phyloP scores from a whole-genome alignment of 2,113 vertebrate genomes.

The Poeciliopsis occidentalis region DNA sequence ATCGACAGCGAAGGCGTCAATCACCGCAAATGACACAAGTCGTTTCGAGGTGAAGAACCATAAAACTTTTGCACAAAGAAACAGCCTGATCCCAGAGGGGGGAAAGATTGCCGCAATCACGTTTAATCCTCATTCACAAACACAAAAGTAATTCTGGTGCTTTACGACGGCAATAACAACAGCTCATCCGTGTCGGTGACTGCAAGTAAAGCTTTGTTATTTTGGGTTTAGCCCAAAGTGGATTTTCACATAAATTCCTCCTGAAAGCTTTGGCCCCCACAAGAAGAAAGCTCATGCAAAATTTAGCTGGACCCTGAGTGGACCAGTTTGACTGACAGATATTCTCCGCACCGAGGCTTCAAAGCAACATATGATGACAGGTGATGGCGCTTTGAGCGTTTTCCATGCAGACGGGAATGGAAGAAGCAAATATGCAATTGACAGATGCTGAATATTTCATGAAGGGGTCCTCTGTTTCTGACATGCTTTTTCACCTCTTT shows the following conservation, averaged over 20 bases:
- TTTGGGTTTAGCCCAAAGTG: conserved; percentile 17
- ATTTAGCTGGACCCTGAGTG: conserved; percentile 40
- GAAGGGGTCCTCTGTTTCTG: conserved; percentile 35
- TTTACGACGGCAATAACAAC: conserved; percentile 37
- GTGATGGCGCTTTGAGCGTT: conserved; percentile 47
- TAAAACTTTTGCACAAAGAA: conserved; percentile 35
- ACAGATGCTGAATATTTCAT: conserved; percentile 66
- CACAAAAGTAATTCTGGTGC: conserved; percentile 27
- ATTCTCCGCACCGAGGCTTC: conserved; percentile 29
- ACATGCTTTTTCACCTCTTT: conserved; percentile 38
- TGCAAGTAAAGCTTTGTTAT: conserved; percentile 3
- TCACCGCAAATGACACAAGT: conserved; percentile 19
- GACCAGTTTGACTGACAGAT: conserved; percentile 46
- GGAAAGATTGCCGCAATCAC: conserved; percentile 23
- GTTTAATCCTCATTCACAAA: conserved; percentile 43
- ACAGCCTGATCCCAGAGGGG: conserved; percentile 6
- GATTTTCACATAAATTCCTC: conserved; percentile 20
- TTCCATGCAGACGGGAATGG: conserved; percentile 34
- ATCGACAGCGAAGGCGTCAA: conserved; percentile 51
- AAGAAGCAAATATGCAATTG: conserved; percentile 48
- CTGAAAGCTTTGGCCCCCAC: conserved; percentile 28
- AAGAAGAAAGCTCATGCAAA: conserved; percentile 39
- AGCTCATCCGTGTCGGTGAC: conserved; percentile 12
- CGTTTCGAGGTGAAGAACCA: conserved; percentile 36
- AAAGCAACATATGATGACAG: conserved; percentile 45